Base-by-base conservation (phyloP, 2,797 vertebrate genomes). In the Parambassis ranga region DNA sequence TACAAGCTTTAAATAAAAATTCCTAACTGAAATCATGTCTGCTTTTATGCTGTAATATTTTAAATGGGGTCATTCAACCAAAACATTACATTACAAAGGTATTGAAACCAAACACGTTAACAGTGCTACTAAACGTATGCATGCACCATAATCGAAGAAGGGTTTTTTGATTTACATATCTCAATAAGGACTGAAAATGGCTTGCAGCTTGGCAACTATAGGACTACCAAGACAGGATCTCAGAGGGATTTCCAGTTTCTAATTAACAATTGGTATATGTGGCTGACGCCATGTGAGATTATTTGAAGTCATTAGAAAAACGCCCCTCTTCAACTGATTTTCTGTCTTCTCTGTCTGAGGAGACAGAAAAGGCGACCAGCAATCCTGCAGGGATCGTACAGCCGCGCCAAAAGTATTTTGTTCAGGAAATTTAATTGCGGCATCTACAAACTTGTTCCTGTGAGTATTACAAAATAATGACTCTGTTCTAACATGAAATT, bases 391-490 rank as follows among this genome's bases (percentile, higher is more conserved):
- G 90, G 87, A 89, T 33, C 38, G 27, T 58, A 70, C 77, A 59
- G 64, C 77, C 31, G 39, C 77, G 78, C 81, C 79, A 77, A 86
- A 72, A 85, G 78, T 82, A 82, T 91, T 91, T 88, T 92, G 84
- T 89, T 88, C 78, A 57, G 75, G 83, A 91, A 89, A 92, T 92
- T 86, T 91, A 92, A 93, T 93, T 93, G 90, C 84, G 28, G 81
- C 78, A 87, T 90, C 89, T 87, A 88, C 84, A 88, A 84, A 82
- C 81, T 59, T 81, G 86, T 85, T 90, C 92, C 90, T 91, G 30
- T 61, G 91, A 86, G 90, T 76, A 91, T 91, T 90, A 87, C 82
- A 88, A 82, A 87, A 91, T 90, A 91, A 92, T 88, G 83, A 90
- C 78, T 91, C 73, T 79, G 85, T 86, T 89, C 80, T 81, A 85